phyloP scores from a whole-genome alignment of 2,797 vertebrate species.

The Gymnodraco acuticeps region DNA sequence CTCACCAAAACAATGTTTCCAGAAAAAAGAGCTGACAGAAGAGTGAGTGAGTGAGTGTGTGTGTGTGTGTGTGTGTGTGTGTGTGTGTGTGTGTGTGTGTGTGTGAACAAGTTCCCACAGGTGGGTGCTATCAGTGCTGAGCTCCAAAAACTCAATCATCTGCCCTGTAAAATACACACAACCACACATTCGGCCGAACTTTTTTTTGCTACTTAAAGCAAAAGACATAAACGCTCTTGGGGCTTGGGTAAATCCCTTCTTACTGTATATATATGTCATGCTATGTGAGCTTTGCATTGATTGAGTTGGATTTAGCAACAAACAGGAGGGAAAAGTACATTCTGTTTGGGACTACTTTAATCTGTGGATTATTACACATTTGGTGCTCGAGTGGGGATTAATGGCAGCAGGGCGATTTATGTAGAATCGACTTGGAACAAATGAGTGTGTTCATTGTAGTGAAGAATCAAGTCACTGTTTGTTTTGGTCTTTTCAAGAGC shows the following conservation, averaged over 20 bases:
- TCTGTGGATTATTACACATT: background rate
- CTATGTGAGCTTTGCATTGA: background rate
- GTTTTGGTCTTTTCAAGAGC: no score
- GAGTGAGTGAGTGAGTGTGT: slow-evolving; percentile 15
- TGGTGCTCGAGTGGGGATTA: background rate
- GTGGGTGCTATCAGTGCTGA: slow-evolving; percentile 29
- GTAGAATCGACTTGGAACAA: background rate
- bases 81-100: no score
- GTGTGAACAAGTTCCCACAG: slow-evolving; percentile 48
- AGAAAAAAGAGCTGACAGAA: slow-evolving; percentile 5
- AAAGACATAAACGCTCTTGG: background rate
- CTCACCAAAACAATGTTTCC: background rate
- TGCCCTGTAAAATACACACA: background rate
- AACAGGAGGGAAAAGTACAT: background rate
- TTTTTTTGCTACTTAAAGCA: background rate
- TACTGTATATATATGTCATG: background rate
- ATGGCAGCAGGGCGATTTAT: background rate
- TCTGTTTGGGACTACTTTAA: background rate
- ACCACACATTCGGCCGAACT: background rate
- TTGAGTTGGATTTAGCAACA: background rate
- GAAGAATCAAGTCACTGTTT: background rate
- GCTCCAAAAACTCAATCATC: slow-evolving; percentile 32
- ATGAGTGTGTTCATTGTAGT: background rate
- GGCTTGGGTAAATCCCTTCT: background rate
- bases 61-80: slow-evolving; percentile 4